phyloP scores from a whole-genome alignment of 2,113 vertebrate species.

The Corapipo altera region DNA sequence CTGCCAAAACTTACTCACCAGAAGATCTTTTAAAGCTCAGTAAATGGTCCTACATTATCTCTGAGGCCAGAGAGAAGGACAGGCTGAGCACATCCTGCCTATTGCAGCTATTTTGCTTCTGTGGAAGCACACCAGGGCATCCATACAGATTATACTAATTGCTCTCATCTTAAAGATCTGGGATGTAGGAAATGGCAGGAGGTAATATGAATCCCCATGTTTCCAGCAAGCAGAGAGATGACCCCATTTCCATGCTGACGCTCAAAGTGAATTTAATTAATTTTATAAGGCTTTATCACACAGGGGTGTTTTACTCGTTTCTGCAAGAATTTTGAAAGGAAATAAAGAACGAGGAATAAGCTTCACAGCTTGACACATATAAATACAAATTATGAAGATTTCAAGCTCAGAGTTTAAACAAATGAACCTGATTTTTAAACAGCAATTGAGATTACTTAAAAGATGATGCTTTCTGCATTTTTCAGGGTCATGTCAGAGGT shows the following conservation, averaged over 20 bases:
- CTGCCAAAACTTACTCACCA: neutral
- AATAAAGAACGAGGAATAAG: neutral
- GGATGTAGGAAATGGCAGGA: neutral
- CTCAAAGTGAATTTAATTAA: conserved; percentile 22
- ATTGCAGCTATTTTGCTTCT: neutral
- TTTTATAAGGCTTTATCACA: neutral
- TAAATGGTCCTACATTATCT: neutral
- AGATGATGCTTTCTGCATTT: neutral
- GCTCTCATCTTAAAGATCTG: neutral
- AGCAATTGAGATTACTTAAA: neutral
- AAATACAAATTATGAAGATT: conserved; percentile 25
- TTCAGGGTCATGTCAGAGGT: neutral
- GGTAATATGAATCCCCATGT: neutral
- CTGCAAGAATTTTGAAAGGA: conserved; percentile 8
- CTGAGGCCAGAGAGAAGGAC: neutral
- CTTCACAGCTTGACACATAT: neutral
- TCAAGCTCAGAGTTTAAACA: neutral
- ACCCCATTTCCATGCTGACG: conserved; percentile 8
- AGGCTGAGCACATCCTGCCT: neutral
- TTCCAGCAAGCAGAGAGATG: conserved; percentile 13
- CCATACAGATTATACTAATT: rapidly evolving
- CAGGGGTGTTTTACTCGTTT: neutral
- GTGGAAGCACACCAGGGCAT: neutral
- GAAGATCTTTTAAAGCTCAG: neutral
- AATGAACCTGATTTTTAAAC: neutral